phyloP scores from a whole-genome alignment of 1,140 invertebrate species.

The Charaxes varanes region DNA sequence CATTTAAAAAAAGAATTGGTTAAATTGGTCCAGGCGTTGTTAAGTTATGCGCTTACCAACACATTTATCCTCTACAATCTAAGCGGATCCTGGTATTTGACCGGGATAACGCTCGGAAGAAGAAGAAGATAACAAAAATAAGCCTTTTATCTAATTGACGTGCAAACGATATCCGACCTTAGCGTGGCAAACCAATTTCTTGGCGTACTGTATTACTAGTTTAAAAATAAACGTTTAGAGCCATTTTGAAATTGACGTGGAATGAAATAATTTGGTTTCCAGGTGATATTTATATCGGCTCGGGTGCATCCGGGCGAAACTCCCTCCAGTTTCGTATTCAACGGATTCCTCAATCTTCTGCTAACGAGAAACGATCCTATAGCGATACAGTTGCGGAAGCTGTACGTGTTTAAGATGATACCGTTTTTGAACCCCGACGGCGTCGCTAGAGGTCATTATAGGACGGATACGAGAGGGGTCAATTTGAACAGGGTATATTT shows the following conservation, averaged over 20 bases:
- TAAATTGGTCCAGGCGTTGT: too few relatives aligned
- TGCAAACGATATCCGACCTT: too few relatives aligned
- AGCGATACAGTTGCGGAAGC: slow-evolving; percentile 81
- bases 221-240: neutral
- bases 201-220: too few relatives aligned
- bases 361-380: slow-evolving; percentile 84
- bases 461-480: slow-evolving; percentile 91
- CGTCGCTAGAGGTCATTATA: slow-evolving; percentile 90
- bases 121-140: too few relatives aligned
- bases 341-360: slow-evolving; percentile 89
- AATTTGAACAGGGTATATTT: slow-evolving; percentile 79
- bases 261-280: slow-evolving; percentile 11
- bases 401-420: slow-evolving; percentile 93
- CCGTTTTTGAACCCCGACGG: slow-evolving; percentile 96
- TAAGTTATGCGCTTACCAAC: too few relatives aligned
- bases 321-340: slow-evolving; percentile 94
- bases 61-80: too few relatives aligned
- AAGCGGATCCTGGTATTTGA: too few relatives aligned
- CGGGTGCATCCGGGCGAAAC: slow-evolving; percentile 96
- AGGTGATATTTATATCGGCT: slow-evolving; percentile 90
- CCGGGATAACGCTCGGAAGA: too few relatives aligned
- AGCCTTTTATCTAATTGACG: too few relatives aligned
- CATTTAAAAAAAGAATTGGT: too few relatives aligned
- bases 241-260: too few relatives aligned
- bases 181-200: too few relatives aligned